Conservation (phyloP, 2,797 vertebrate species). For the Sorex maritimensis region DNA sequence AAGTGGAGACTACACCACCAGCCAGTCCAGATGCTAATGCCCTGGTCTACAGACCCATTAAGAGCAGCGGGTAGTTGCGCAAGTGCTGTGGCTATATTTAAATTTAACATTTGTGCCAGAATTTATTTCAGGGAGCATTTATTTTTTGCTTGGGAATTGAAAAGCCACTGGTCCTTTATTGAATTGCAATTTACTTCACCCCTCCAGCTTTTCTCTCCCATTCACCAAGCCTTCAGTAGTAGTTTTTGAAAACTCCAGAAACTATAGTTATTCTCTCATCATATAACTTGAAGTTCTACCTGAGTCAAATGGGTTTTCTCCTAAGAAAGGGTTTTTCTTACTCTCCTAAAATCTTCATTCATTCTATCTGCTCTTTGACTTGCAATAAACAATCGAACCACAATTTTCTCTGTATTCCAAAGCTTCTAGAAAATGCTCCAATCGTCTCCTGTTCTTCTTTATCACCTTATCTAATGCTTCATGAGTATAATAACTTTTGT, state of each 20-base stretch:
- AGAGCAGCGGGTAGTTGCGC: too few species aligned
- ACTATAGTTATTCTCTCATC: not conserved
- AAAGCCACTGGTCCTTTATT: not conserved
- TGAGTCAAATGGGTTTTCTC: not conserved
- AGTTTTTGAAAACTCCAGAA: not conserved
- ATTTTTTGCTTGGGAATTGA: conserved; percentile 37
- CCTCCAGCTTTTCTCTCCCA: conserved; percentile 7
- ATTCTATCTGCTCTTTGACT: not conserved
- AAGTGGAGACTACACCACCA: too few species aligned
- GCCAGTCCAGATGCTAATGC: too few species aligned
- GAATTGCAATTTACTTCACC: not conserved
- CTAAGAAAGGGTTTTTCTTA: not conserved
- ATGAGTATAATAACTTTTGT: not conserved
- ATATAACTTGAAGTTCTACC: not conserved
- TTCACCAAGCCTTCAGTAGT: not conserved
- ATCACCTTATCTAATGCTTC: not conserved
- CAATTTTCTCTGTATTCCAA: not conserved
- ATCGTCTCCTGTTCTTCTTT: not conserved
- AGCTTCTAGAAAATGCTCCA: not conserved
- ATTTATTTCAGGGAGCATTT: not conserved
- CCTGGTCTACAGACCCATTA: too few species aligned
- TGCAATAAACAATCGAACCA: not conserved
- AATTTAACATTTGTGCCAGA: not conserved
- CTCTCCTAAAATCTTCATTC: not conserved
- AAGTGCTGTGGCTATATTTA: too few species aligned